Evolutionary conservation across 2,888 invertebrate species (phyloP).

Genomic region (Drosophila meridionalis): DNA sequence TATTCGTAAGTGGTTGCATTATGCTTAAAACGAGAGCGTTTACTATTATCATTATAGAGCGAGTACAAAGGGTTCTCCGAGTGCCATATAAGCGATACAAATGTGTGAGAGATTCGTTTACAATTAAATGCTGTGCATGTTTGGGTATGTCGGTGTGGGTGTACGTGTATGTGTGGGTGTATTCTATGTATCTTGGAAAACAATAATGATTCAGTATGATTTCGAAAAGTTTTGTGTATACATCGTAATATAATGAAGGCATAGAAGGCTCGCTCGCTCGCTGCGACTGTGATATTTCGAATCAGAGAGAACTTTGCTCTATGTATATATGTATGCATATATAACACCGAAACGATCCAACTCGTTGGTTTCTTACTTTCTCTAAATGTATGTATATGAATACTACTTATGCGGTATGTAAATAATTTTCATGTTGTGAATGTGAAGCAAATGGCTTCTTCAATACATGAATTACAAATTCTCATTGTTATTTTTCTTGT

Average conservation of each 20-base stretch:
- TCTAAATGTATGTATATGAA: constrained; percentile 42
- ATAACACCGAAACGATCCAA: constrained; percentile 19
- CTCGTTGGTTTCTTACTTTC: neutral
- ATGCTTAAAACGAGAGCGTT: constrained; percentile 10
- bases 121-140: neutral
- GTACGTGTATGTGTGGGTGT: neutral
- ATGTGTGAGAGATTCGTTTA: neutral
- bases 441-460: constrained; percentile 37
- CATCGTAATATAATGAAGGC: constrained; percentile 1
- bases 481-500: constrained; percentile 4
- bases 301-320: constrained; percentile 10
- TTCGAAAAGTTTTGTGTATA: constrained; percentile 12
- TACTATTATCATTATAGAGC: constrained; percentile 15
- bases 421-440: constrained; percentile 22
- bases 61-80: constrained; percentile 4
- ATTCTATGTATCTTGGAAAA: neutral
- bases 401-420: constrained; percentile 30
- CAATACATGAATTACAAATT: constrained; percentile 45
- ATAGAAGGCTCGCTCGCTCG: neutral
- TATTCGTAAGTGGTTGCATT: constrained; percentile 33
- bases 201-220: neutral
- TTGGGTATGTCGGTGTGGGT: neutral
- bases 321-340: neutral
- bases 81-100: constrained; percentile 10
- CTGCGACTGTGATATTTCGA: neutral